Evolutionary conservation across 2,797 vertebrate genomes (phyloP).

Genomic region (Tragopan temminckii): DNA sequence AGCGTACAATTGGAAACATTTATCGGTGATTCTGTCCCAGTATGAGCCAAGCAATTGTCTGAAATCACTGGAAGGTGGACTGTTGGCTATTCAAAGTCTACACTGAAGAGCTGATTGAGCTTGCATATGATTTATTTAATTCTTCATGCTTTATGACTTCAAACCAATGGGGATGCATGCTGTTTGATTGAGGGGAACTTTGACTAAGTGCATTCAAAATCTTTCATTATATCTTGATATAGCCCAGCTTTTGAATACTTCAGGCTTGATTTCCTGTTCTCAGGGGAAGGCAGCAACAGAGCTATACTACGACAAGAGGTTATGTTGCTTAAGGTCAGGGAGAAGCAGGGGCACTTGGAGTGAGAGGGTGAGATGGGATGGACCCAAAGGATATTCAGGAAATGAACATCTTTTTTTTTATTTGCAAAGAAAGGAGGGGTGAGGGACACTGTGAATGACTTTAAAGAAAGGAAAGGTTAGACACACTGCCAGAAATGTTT

Average conservation of each 20-base stretch:
- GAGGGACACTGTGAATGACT: background rate
- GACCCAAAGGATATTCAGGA: background rate
- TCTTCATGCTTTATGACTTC: conserved; percentile 40
- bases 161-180: background rate
- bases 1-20: conserved; percentile 41
- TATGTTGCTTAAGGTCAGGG: background rate
- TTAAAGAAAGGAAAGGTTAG: background rate
- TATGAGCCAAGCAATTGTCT: conserved; percentile 43
- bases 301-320: background rate
- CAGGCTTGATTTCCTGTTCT: background rate
- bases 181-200: background rate
- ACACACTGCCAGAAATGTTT: background rate
- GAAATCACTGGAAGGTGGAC: conserved; percentile 49
- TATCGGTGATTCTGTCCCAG: conserved; percentile 18
- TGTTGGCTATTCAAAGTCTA: conserved; percentile 54
- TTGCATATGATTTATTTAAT: conserved; percentile 43
- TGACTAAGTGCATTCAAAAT: background rate
- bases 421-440: background rate
- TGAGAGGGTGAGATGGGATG: background rate
- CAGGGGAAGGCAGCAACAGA: background rate
- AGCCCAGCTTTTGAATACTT: background rate
- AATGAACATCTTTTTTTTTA: background rate
- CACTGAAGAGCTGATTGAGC: conserved; percentile 48
- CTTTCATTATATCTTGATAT: background rate
- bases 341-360: background rate